Conservation (phyloP, 2,888 invertebrate species). For the Nasonovia ribisnigri region DNA sequence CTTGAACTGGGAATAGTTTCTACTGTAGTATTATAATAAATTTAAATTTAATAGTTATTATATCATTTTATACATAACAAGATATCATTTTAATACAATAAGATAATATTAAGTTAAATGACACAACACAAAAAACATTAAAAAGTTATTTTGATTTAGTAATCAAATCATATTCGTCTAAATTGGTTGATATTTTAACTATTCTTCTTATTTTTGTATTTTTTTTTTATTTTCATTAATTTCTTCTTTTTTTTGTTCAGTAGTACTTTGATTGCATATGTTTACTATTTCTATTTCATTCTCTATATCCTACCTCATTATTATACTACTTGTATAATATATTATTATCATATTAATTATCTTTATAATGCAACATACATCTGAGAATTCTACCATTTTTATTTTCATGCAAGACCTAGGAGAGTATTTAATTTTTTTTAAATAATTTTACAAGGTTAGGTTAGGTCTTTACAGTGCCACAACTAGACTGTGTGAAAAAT, state of each 20-base stretch:
- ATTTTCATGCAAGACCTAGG: no score
- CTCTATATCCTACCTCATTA: neutral
- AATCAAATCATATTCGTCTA: neutral
- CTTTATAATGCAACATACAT: neutral
- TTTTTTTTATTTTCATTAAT: neutral
- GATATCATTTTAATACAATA: neutral
- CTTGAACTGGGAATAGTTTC: neutral
- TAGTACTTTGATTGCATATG: neutral
- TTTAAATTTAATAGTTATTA: neutral
- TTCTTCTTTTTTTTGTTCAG: neutral
- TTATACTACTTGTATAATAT: neutral
- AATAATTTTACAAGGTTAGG: no score
- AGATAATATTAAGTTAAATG: neutral
- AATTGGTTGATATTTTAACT: neutral
- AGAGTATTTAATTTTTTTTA: no score
- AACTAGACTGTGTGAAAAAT: no score
- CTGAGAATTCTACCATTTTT: no score
- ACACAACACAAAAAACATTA: neutral
- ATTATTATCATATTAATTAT: neutral
- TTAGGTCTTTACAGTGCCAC: no score
- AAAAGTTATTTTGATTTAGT: neutral
- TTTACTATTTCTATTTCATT: neutral
- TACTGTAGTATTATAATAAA: neutral
- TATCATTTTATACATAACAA: no score
- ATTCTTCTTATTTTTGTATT: neutral